Percentiles rank a stretch among this genome's conserved stretches.
Evolutionary conservation across 2,113 vertebrate species (phyloP).

Genomic region (Pseudolaguvia tuberculata): DNA sequence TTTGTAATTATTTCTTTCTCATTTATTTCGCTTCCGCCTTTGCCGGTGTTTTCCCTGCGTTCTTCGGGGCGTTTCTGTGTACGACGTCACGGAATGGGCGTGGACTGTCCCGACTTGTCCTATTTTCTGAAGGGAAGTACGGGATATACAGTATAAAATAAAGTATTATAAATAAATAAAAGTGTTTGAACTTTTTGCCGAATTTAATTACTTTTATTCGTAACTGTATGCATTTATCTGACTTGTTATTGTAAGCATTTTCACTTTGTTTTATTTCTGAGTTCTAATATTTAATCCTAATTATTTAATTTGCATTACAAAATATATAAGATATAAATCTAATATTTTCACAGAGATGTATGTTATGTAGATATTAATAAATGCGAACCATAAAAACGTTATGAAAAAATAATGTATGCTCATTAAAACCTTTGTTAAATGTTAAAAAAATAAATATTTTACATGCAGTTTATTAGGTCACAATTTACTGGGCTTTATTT

Average conservation of each 20-base stretch:
- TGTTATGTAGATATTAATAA: neutral
- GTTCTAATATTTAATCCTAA: neutral
- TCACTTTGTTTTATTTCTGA: neutral
- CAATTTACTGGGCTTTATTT: no score
- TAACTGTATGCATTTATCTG: no score
- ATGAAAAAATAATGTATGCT: neutral
- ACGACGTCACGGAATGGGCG: constrained; percentile 9
- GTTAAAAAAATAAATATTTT: neutral
- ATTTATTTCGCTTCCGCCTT: neutral
- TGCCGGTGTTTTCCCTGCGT: constrained; percentile 25
- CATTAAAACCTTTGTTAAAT: neutral
- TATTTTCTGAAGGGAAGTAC: neutral
- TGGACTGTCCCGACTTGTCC: neutral
- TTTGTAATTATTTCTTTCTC: neutral
- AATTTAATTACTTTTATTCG: no score
- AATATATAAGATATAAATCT: neutral
- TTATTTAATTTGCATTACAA: neutral
- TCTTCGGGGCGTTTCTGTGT: constrained; percentile 26
- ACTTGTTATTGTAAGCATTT: neutral
- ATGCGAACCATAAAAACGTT: neutral
- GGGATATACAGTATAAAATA: no score
- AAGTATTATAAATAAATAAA: no score
- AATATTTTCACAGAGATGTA: no score
- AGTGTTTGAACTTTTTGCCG: no score
- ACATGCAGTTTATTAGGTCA: neutral